phyloP scores from a whole-genome alignment of 1,140 invertebrate genomes.

The Conopomorpha cramerella region DNA sequence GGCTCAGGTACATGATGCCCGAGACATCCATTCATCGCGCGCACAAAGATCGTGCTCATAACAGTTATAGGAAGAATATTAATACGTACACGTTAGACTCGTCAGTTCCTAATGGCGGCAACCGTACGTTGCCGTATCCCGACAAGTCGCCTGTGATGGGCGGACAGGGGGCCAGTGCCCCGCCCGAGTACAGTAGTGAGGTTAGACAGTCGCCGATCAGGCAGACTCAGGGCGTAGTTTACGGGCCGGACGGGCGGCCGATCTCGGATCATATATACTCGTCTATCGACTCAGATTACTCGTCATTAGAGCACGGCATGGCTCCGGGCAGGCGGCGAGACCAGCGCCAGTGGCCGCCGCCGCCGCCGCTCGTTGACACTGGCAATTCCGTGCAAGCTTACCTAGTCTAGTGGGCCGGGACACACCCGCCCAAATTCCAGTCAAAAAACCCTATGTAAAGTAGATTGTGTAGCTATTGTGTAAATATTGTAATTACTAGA shows the following conservation, averaged over 20 bases:
- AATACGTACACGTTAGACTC: conserved; percentile 77
- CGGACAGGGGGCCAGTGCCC: conserved; percentile 57
- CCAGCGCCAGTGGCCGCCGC: conserved; percentile 46
- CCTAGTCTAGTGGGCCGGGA: conserved; percentile 53
- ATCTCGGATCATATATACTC: conserved; percentile 87
- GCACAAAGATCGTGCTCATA: conserved; percentile 50
- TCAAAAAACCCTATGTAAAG: conserved; percentile 28
- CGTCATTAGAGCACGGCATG: conserved; percentile 54
- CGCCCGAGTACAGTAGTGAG: conserved; percentile 51
- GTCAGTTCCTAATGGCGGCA: conserved; percentile 62
- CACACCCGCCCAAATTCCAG: conserved; percentile 33
- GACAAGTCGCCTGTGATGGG: conserved; percentile 43
- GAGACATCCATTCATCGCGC: too few relatives aligned
- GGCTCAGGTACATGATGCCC: conserved; percentile 87
- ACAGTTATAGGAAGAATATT: conserved; percentile 71
- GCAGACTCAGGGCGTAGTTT: conserved; percentile 47
- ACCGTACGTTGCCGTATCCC: conserved; percentile 55
- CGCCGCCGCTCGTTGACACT: conserved; percentile 43
- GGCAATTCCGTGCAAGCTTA: conserved; percentile 50
- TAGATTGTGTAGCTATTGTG: conserved; percentile 20
- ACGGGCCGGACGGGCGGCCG: conserved; percentile 64
- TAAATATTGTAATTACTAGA: conserved; percentile 50
- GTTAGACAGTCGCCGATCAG: conserved; percentile 45
- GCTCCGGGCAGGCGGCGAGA: conserved; percentile 44
- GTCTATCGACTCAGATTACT: conserved; percentile 84